A percentile compares a stretch with the other conserved stretches of the same genome.
Conservation (phyloP, 2,113 vertebrate species). For the Oceanodroma tethys region DNA sequence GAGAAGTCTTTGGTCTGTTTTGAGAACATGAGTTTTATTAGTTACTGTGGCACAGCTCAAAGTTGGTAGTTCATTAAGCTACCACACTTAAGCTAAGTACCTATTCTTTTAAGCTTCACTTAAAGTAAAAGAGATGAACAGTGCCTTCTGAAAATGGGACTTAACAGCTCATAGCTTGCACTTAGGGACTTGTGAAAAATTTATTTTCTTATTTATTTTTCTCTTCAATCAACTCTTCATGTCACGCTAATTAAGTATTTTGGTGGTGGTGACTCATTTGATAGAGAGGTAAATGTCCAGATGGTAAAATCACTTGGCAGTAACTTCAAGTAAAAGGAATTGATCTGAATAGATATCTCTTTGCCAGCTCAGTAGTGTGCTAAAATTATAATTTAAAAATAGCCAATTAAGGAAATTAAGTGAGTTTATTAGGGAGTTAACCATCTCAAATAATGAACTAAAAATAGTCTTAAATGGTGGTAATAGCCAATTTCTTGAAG, state of each 20-base stretch:
- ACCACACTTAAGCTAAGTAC: neutral
- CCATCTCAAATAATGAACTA: neutral
- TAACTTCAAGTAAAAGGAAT: neutral
- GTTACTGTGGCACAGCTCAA: neutral
- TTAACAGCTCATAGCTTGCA: neutral
- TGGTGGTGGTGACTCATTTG: neutral
- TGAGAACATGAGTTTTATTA: neutral
- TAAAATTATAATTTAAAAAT: slow-evolving; percentile 45
- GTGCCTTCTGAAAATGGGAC: neutral
- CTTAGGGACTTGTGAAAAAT: neutral
- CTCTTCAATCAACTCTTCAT: neutral
- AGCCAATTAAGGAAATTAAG: slow-evolving; percentile 29
- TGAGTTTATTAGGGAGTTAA: neutral
- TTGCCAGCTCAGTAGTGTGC: neutral
- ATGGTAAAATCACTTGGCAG: slow-evolving; percentile 3
- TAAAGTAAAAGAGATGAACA: neutral
- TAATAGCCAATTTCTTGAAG: neutral
- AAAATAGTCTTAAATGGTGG: neutral
- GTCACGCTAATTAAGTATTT: neutral
- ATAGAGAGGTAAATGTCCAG: neutral
- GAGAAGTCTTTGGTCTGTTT: neutral
- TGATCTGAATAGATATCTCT: neutral
- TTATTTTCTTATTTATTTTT: neutral
- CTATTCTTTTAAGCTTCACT: neutral
- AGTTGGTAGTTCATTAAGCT: neutral